Evolutionary conservation across 1,140 invertebrate genomes (phyloP).

Genomic region (Odontomachus brunneus): DNA sequence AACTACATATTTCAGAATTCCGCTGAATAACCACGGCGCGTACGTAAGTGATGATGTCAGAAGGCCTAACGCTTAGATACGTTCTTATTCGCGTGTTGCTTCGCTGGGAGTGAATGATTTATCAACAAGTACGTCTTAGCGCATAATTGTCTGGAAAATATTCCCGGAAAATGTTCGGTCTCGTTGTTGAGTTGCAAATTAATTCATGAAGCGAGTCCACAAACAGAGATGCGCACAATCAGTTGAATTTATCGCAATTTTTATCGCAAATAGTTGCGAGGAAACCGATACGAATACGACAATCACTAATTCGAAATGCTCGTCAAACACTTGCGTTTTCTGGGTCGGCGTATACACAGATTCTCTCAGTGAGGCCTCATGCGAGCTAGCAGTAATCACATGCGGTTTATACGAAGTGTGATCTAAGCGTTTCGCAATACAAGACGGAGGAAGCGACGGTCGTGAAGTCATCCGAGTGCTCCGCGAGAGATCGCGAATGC

Average conservation of each 20-base stretch:
- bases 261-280: too few species aligned
- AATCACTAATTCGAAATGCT: neutral
- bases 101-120: neutral
- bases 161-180: neutral
- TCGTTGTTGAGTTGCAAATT: neutral
- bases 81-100: neutral
- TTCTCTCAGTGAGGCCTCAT: neutral
- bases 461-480: constrained; percentile 38
- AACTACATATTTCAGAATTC: neutral
- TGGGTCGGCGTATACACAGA: neutral
- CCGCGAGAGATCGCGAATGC: neutral
- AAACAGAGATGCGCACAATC: too few species aligned
- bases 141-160: neutral
- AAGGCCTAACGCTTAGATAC: too few species aligned
- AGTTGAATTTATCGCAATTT: too few species aligned
- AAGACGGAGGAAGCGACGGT: constrained; percentile 21
- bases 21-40: neutral
- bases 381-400: constrained; percentile 30
- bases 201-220: neutral
- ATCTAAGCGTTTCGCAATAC: constrained; percentile 17
- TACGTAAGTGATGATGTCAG: constrained; percentile 36
- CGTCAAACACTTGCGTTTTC: neutral
- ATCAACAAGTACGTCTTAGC: neutral
- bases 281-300: too few species aligned
- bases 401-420: constrained; percentile 18